Base-by-base conservation (phyloP, 2,888 invertebrate species). In the Gymnosoma rotundatum region DNA sequence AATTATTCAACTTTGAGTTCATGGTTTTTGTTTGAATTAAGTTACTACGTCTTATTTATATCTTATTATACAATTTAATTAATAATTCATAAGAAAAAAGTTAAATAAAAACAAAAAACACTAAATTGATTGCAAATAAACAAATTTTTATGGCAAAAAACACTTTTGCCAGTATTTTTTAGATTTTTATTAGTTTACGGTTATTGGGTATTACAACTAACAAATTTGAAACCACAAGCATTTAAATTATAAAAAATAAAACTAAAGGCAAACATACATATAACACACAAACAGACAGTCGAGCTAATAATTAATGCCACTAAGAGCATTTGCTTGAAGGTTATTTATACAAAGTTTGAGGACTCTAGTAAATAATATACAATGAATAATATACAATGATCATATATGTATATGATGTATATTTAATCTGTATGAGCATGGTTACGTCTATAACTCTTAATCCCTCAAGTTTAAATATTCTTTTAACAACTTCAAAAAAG, bases 181-280 rank as follows among this genome's bases (percentile, higher is more conserved):
- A 18, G 64, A 61, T 45, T 73, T 60, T 54, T 78, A 42, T 78
- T 42, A 36, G 32, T 61, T 21, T 64, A 72, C 38, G 58, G 72
- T 79, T 79, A 79, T 66, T 73, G 42, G 66, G 18, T 60, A 66
- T 18, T 64, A 66, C 64, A 66, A 58, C 50, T 52, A 56, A 66
- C 58, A 72, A 42, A 42, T 42, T 12, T 12, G 12, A 32, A 32
- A 42, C 42, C 42, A 42, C 12, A 32, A 42, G 42, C 10, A 42
- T 42, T 10, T 1, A 42, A 32, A 32, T 32, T 32, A 42, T 42
- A 12, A 42, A 4, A 38, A 38, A 38, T 4, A 4, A 1, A 25
- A n/a, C n/a, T n/a, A n/a, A 25, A 25, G 25, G 2, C 25, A 25
- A 25, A 25, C 4, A 9, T 10, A 38, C 38, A 9, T 9, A 38